These are phyloP conservation scores for Minunthozetes semirufus DNA, from an alignment of 2,888 invertebrate species.

Conservation along the genomic window DNA sequence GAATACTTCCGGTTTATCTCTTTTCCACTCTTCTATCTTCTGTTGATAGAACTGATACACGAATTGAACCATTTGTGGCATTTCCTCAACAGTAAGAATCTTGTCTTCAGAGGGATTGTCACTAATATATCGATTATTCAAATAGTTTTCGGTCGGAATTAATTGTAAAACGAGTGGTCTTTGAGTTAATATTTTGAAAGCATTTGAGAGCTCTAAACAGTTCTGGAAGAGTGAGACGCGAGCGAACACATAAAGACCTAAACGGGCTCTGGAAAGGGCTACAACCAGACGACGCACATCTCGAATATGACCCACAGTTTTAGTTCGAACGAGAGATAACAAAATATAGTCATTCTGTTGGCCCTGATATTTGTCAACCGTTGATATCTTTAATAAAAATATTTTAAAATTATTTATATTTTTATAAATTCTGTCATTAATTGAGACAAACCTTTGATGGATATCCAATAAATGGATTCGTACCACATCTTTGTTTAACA, in stretches of 20 bases:
- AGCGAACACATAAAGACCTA: constrained; percentile 94
- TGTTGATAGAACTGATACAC: constrained; percentile 86
- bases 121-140: constrained; percentile 16
- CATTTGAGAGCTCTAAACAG: constrained; percentile 92
- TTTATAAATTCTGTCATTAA: not conserved
- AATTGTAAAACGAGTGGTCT: constrained; percentile 73
- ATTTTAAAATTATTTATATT: not conserved
- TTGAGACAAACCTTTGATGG: constrained; percentile 66
- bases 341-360: constrained; percentile 99
- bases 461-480: constrained; percentile 86
- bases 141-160: constrained; percentile 61
- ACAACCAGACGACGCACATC: constrained; percentile 94
- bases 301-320: constrained; percentile 93
- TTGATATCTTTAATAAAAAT: constrained; percentile 53
- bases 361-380: constrained; percentile 98
- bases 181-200: constrained; percentile 79
- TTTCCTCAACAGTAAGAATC: constrained; percentile 65
- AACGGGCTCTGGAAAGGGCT: constrained; percentile 92
- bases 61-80: constrained; percentile 91
- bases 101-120: constrained; percentile 26
- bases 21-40: constrained; percentile 55
- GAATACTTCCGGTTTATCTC: constrained; percentile 29
- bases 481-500: constrained; percentile 77
- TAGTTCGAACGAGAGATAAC: constrained; percentile 88
- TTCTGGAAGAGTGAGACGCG: constrained; percentile 85